Evolutionary conservation across 2,888 invertebrate species (phyloP), one percentile per base, ranked within the genome.

Genomic region (Mythimna vitellina): DNA sequence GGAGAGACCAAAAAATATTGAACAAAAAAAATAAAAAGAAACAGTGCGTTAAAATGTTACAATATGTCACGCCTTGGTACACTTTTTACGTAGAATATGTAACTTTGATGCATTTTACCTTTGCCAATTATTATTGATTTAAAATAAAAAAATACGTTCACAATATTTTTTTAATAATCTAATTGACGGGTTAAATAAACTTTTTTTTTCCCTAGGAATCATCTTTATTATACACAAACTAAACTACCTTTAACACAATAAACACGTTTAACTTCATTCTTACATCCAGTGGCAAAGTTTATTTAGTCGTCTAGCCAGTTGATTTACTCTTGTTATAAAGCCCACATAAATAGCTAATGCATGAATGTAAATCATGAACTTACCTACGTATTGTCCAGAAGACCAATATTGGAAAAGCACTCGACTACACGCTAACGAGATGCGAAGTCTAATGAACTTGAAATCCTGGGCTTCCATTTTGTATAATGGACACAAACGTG

Each of bases 361-460:
- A 75, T 73, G 72, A 86, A 86, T 86, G 81, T 85, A 86, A 86
- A 87, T 84, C 77, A 85, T 83, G 83, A 76, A 82, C 78, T 80
- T 79, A 81, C 86, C 73, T 77, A 80, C 76, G 83, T 74, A 86
- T 86, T 86, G 93, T 92, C 91, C 92, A 93, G 91, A 92, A 91
- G 90, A 90, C 89, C 93, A 95, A 95, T 95, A 94, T 95, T 95
- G 95, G 93, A 92, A 92, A 91, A 93, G 93, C 94, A 92, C 94
- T 95, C 92, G 90, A 89, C 93, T 93, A 91, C 93, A 90, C 90
- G 90, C 92, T 95, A 95, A 95, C 94, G 95, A 95, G 94, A 91
- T 92, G 92, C 91, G 91, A 93, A 80, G 92, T 93, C 94, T 95
- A 95, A 95, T 95, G 94, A 95, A 95, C 94, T 94, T 93, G 94